phyloP scores from a whole-genome alignment of 2,113 vertebrate species.

The Plecotus auritus region DNA sequence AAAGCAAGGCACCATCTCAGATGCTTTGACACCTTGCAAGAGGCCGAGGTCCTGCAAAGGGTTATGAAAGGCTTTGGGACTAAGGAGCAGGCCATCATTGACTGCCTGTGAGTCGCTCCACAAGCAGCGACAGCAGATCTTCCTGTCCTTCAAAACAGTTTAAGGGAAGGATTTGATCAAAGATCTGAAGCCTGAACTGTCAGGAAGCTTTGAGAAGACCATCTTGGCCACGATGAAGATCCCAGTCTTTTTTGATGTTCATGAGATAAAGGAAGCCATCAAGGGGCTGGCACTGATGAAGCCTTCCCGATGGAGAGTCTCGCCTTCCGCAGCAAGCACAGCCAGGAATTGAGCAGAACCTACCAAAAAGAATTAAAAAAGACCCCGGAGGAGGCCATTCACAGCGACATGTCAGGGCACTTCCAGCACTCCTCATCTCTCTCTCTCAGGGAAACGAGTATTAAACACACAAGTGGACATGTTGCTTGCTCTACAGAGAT shows the following conservation, averaged over 20 bases:
- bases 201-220: conserved; percentile 92
- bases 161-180: conserved; percentile 95
- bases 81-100: conserved; percentile 91
- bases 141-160: conserved; percentile 94
- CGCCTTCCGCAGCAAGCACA: conserved; percentile 91
- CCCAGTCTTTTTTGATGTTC: conserved; percentile 83
- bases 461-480: conserved; percentile 90
- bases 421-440: conserved; percentile 93
- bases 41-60: conserved; percentile 94
- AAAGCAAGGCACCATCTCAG: conserved; percentile 87
- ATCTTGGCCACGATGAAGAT: conserved; percentile 90
- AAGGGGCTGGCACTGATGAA: conserved; percentile 95
- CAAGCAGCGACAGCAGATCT: conserved; percentile 91
- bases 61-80: conserved; percentile 98
- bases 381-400: conserved; percentile 92
- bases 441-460: conserved; percentile 95
- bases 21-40: conserved; percentile 91
- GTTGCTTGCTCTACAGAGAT: conserved; percentile 90
- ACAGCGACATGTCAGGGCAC: conserved; percentile 93
- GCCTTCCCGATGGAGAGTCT: conserved; percentile 96
- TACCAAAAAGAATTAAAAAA: conserved; percentile 94
- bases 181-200: conserved; percentile 95
- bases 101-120: conserved; percentile 89
- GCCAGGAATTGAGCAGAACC: conserved; percentile 83
- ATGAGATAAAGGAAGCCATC: conserved; percentile 91